Evolutionary conservation across 2,797 vertebrate species (phyloP).

Genomic region (Eremophila alpestris): DNA sequence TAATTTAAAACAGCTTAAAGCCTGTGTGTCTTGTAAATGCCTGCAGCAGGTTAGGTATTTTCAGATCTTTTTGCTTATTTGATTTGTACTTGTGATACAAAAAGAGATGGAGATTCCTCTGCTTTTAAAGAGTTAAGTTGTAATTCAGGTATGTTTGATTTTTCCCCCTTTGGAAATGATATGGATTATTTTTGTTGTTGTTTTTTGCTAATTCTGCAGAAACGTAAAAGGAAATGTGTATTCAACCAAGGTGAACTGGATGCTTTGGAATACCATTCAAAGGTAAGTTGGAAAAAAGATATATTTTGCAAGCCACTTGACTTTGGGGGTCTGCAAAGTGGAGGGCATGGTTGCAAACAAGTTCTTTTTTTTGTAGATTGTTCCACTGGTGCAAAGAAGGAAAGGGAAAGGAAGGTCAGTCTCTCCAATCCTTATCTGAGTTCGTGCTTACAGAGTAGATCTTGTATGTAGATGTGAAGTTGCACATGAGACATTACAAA

Average conservation of each 20-base stretch:
- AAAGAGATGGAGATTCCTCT: background rate
- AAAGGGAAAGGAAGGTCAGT: background rate
- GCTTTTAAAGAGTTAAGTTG: background rate
- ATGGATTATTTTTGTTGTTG: background rate
- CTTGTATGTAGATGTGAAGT: background rate
- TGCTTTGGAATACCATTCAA: conserved; percentile 84
- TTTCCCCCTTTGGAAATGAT: background rate
- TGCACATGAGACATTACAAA: background rate
- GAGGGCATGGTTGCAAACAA: background rate
- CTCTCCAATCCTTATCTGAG: background rate
- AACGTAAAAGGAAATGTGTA: conserved; percentile 82
- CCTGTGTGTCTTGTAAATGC: background rate
- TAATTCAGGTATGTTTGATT: background rate
- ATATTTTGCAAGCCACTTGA: background rate
- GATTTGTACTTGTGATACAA: background rate
- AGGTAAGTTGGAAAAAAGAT: conserved; percentile 71
- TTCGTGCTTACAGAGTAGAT: background rate
- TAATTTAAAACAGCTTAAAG: background rate
- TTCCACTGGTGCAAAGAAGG: background rate
- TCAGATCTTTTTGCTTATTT: background rate
- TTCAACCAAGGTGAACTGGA: conserved; percentile 92
- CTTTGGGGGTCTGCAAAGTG: fast-evolving
- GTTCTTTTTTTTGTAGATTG: background rate
- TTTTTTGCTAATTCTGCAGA: conserved; percentile 73
- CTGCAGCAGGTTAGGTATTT: background rate